These are phyloP conservation scores for Ennomos erosarius DNA, from an alignment of 2,888 invertebrate species.

Conservation along the genomic window DNA sequence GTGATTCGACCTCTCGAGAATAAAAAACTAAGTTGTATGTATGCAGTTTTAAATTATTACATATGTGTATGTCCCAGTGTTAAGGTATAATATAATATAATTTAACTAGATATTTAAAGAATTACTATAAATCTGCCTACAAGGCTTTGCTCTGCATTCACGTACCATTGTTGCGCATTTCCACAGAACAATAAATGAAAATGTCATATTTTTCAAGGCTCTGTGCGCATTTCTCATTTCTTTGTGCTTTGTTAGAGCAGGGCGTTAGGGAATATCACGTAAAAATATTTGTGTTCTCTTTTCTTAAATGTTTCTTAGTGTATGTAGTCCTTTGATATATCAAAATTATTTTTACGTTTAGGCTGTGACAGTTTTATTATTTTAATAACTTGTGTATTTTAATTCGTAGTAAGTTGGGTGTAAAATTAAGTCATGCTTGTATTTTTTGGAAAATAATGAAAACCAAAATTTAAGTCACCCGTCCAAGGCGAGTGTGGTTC, in stretches of 20 bases:
- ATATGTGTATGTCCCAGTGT: constrained; percentile 5
- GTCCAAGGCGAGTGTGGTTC: constrained; percentile 62
- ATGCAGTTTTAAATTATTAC: not conserved
- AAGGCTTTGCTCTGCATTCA: constrained; percentile 36
- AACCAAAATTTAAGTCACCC: constrained; percentile 50
- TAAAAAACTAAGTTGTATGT: too few species aligned
- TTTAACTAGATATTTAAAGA: constrained; percentile 11
- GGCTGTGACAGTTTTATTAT: constrained; percentile 77
- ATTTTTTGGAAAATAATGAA: constrained; percentile 11
- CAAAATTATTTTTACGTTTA: constrained; percentile 72
- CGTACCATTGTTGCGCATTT: constrained; percentile 37
- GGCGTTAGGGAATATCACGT: constrained; percentile 23
- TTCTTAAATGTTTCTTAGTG: constrained; percentile 33
- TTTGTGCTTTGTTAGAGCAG: constrained; percentile 25
- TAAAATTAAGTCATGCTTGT: constrained; percentile 26
- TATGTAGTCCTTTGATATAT: constrained; percentile 46
- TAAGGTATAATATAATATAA: constrained; percentile 2
- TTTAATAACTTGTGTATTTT: constrained; percentile 43
- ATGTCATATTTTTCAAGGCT: too few species aligned
- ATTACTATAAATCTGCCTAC: constrained; percentile 24
- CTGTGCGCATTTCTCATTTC: constrained; percentile 44
- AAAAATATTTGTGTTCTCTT: constrained; percentile 30
- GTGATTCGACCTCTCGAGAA: not conserved
- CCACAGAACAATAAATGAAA: too few species aligned
- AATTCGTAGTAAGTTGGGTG: constrained; percentile 27